A percentile compares a stretch with the other conserved stretches of the same genome.
phyloP scores from a whole-genome alignment of 2,797 vertebrate species.

The Sebastes hubbsi region DNA sequence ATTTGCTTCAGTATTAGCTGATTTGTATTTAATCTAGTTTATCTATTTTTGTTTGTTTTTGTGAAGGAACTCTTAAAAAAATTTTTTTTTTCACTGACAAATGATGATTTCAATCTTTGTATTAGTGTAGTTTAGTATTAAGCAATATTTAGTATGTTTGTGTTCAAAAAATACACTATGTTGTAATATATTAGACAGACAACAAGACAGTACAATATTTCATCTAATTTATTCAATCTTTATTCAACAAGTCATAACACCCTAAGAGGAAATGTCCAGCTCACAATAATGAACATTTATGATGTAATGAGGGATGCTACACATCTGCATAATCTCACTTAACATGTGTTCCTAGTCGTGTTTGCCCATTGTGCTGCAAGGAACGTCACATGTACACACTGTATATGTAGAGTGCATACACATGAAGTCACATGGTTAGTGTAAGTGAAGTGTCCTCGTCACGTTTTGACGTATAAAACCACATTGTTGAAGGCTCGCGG shows the following conservation, averaged over 20 bases:
- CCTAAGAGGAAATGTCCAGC: neutral
- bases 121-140: neutral
- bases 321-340: slow-evolving; percentile 19
- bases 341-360: neutral
- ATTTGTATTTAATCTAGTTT: neutral
- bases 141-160: neutral
- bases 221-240: slow-evolving; percentile 27
- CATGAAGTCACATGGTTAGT: slow-evolving; percentile 14
- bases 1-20: neutral
- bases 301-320: neutral
- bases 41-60: neutral
- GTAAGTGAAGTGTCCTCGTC: slow-evolving; percentile 30
- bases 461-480: slow-evolving; percentile 47
- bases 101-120: neutral
- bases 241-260: slow-evolving; percentile 13
- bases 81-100: neutral
- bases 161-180: neutral
- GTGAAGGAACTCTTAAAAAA: neutral
- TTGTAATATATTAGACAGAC: neutral
- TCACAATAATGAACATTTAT: neutral
- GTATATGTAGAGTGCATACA: neutral
- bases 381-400: neutral
- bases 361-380: neutral
- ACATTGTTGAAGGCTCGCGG: slow-evolving; percentile 43
- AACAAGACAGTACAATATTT: neutral